Base-by-base conservation (phyloP, 1,140 invertebrate species). In the Augochlora pura region DNA sequence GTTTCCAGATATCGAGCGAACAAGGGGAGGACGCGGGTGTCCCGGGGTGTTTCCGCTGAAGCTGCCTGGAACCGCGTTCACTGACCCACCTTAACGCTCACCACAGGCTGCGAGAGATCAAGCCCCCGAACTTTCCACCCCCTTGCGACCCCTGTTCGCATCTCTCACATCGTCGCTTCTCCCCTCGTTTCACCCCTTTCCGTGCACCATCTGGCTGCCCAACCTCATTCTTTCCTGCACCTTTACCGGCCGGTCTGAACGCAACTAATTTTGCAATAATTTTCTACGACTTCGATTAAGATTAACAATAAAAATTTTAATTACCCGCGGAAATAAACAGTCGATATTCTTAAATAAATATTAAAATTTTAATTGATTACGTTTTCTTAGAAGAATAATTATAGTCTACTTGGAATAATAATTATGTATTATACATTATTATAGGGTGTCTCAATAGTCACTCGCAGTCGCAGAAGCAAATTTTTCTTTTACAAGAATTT, bases 1-100 rank as follows among this genome's bases (percentile, higher is more conserved):
- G 84, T 87, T 87, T 88, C 75, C 86, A 87, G 86, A 88, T 88
- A 88, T 88, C 84, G 87, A 88, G 87, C 87, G 87, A 86, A 63
- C 62, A 76, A 86, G 71, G 46, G 54, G 74, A 77, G 77, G 52
- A 39, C 42, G 67, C 75, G 80, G 68, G 65, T 71, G 70, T 84
- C 76, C 86, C 80, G 81, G 84, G 86, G 65, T 83, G 82, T 81
- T 84, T 83, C 77, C 82, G 82, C 80, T 84, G 84, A 84, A 84
- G 87, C 85, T 86, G 70, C 63, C 75, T 79, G 82, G 80, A 78
- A 80, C 72, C 42, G 85, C 87, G 87, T 87, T 88, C 87, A 88
- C 84, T 88, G 86, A 88, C 87, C 87, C 87, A 86, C 73, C 84
- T 73, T 81, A 84, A 65, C 46, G 42, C 57, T 25, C 80, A 14